Evolutionary conservation across 2,113 vertebrate genomes (phyloP), one percentile per base, ranked within the genome.

Genomic region (Oriolus oriolus): DNA sequence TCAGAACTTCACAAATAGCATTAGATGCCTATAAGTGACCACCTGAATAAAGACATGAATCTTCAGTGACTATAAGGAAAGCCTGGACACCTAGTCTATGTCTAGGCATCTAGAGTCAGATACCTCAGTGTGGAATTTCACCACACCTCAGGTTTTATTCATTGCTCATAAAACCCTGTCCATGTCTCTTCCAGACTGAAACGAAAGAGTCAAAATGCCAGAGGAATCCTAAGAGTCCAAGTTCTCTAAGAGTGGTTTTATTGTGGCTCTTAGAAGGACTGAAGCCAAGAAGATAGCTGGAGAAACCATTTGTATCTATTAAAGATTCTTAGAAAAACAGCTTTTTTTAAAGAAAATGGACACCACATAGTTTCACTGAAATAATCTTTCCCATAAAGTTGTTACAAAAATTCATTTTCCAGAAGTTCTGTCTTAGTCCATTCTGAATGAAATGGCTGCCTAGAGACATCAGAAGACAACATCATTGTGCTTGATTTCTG

Each of bases 21-120:
- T 66, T 71, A 42, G 11, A 39, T 3, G 0, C 12, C 26, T 60
- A 2, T 17, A 23, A 1, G 0, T 35, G 23, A 63, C 9, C 33
- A 70, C 16, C 2, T 41, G 26, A 53, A 57, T 31, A 52, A 78
- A 44, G 35, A 35, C 3, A 3, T 1, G 1, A 23, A 30, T 49
- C 41, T 88, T 83, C 57, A 47, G 8, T 41, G 16, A 21, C 37
- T 35, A 2, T 76, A 28, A 57, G 24, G 37, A 79, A 88, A 69
- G 5, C 14, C 66, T 76, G 24, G 24, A 28, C 10, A 63, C 9
- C 11, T 10, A 23, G 4, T 31, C 53, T 63, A 6, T 35, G 30
- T 35, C 22, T 63, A 47, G 28, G 50, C 10, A 63, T 50, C 11
- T 52, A 50, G 35, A 45, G 23, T 59, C 78, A 59, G 16, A 50